These are phyloP conservation scores for Dysdera silvatica DNA, from an alignment of 1,140 invertebrate species.

Conservation along the genomic window DNA sequence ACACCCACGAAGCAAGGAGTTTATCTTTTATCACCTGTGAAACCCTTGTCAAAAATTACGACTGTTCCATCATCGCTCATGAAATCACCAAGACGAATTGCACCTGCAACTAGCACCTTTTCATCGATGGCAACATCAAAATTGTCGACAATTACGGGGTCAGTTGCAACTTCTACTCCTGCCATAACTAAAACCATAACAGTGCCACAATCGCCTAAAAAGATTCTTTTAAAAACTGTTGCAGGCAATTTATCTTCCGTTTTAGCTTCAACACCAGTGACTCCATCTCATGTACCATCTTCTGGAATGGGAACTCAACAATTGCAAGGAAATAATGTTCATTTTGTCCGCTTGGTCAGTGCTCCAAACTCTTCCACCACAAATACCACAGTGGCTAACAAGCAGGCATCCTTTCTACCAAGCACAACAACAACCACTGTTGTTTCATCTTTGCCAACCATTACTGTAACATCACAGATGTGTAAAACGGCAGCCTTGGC, in stretches of 20 bases:
- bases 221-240: slow-evolving; percentile 42
- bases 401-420: neutral
- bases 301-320: slow-evolving; percentile 37
- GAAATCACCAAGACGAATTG: slow-evolving; percentile 43
- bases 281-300: neutral
- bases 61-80: slow-evolving; percentile 37
- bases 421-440: slow-evolving; percentile 9
- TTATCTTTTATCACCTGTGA: slow-evolving; percentile 39
- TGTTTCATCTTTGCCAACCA: slow-evolving; percentile 29
- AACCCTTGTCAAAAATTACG: slow-evolving; percentile 39
- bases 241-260: neutral
- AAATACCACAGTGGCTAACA: slow-evolving; percentile 33
- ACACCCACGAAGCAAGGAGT: slow-evolving; percentile 39
- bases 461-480: slow-evolving; percentile 13
- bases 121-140: slow-evolving; percentile 15
- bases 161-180: slow-evolving; percentile 44
- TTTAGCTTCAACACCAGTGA: slow-evolving; percentile 4
- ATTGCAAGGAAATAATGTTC: slow-evolving; percentile 44
- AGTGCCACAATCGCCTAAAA: slow-evolving; percentile 50
- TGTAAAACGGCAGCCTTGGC: neutral
- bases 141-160: slow-evolving; percentile 32
- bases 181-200: slow-evolving; percentile 62
- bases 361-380: slow-evolving; percentile 40
- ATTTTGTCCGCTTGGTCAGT: slow-evolving; percentile 59
- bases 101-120: slow-evolving; percentile 33